phyloP scores from a whole-genome alignment of 1,140 invertebrate genomes.

The Delia radicum region DNA sequence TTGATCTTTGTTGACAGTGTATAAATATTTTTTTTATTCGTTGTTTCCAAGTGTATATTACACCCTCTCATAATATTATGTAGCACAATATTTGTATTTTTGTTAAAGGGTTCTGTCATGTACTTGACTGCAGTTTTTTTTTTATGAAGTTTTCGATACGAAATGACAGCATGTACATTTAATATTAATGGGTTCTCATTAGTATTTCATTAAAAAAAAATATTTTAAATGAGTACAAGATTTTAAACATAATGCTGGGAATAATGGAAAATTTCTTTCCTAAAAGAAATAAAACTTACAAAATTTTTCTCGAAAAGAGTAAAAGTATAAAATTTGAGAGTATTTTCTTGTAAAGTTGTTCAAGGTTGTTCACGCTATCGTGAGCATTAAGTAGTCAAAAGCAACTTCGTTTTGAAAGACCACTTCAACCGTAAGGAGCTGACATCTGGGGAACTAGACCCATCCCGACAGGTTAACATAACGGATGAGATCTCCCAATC shows the following conservation, averaged over 20 bases:
- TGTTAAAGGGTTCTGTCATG: constrained; percentile 5
- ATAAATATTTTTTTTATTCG: not conserved
- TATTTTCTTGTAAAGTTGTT: too few species aligned
- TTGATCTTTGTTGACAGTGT: not conserved
- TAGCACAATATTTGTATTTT: not conserved
- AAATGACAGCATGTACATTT: constrained; percentile 21
- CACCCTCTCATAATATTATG: not conserved
- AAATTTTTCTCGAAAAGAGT: too few species aligned
- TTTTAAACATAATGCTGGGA: not conserved
- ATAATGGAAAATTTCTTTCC: not conserved
- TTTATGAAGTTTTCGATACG: constrained; percentile 9
- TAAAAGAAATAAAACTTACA: too few species aligned
- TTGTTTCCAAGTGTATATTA: not conserved
- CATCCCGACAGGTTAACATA: too few species aligned
- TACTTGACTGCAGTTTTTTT: constrained; percentile 13
- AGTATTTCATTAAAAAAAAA: not conserved
- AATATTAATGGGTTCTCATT: constrained; percentile 22
- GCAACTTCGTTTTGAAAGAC: too few species aligned
- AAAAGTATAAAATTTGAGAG: too few species aligned
- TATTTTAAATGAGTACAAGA: not conserved
- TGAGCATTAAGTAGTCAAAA: too few species aligned
- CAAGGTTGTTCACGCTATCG: too few species aligned
- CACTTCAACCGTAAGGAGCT: too few species aligned
- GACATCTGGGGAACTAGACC: too few species aligned
- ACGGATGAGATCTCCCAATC: too few species aligned